Base-by-base conservation (phyloP, 92 coral and sea anemone genomes). In the Meandrina meandrites region DNA sequence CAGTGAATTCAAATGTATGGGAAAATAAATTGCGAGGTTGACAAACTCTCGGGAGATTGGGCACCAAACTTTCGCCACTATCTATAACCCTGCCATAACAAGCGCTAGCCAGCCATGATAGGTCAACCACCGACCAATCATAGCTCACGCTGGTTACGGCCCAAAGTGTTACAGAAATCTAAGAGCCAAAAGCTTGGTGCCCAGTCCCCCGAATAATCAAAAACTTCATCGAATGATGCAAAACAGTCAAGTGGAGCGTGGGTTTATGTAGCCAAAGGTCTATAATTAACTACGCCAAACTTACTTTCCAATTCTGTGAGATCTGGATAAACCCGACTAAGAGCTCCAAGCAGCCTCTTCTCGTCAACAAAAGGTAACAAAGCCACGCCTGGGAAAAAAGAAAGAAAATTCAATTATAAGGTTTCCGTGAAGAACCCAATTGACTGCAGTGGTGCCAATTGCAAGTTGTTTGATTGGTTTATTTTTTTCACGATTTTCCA, bases 291-390 rank as follows among this genome's bases (percentile, higher is more conserved):
- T 60, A 1, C 19, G 28, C n/a, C 27, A 42, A 56, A 81, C 98
- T 88, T 78, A 96, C 99, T 89, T 80, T 97, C 99, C 54, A 85
- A 90, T 24, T 89, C 95, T 7, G 95, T 58, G 10, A 97, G 81
- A 84, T 97, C 99, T 8, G 94, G 94, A 56, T 97, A 97, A 15
- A 97, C 99, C 5, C 78, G 47, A 8, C 98, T 94, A 21, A 97
- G 88, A 15, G 95, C 91, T 45, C 58, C 86, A 21, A 95, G 86
- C 22, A 97, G 90, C 30, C 99, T 89, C 90, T 91, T 97, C 90
- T 97, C 99, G 77, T 97, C 99, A 42, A 97, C 99, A 89, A 97
- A 97, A 11, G 99, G 99, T 75, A 97, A 90, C 62, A 97, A 85
- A 24, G 99, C 99, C 32, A 97, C 99, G 45, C 99, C 99, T 97